These are phyloP conservation scores for Hippopotamus amphibius DNA, from an alignment of 2,113 vertebrate species.

Conservation along the genomic window DNA sequence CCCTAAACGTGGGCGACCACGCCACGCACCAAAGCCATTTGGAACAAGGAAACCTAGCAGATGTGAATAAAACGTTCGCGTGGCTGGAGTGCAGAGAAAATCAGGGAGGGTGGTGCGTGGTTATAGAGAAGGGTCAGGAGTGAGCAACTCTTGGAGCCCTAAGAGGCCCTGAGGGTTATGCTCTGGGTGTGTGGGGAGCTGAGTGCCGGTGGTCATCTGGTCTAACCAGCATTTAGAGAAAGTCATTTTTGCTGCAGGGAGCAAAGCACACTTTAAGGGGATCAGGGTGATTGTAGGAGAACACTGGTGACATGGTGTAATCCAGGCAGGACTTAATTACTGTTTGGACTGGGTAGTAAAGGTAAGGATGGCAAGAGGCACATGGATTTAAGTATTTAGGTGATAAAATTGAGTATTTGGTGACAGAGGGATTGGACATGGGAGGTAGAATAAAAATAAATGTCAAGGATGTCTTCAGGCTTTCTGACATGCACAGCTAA, in stretches of 20 bases:
- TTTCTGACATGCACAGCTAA: background rate
- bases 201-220: background rate
- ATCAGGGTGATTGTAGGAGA: background rate
- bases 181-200: background rate
- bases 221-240: background rate
- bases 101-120: background rate
- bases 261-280: background rate
- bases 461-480: background rate
- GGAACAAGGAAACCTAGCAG: background rate
- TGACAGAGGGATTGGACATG: background rate
- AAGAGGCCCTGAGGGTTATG: background rate
- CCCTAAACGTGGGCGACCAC: background rate
- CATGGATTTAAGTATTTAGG: background rate
- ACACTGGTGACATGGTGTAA: background rate
- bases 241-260: background rate
- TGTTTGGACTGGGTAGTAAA: background rate
- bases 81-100: background rate
- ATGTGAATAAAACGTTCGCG: background rate
- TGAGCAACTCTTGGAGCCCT: background rate
- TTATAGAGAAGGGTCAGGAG: background rate
- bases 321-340: background rate
- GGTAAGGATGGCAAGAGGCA: background rate
- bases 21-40: background rate
- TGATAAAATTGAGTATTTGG: background rate
- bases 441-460: background rate